Conservation (phyloP, 2,113 vertebrate genomes). For the Marmota monax region DNA sequence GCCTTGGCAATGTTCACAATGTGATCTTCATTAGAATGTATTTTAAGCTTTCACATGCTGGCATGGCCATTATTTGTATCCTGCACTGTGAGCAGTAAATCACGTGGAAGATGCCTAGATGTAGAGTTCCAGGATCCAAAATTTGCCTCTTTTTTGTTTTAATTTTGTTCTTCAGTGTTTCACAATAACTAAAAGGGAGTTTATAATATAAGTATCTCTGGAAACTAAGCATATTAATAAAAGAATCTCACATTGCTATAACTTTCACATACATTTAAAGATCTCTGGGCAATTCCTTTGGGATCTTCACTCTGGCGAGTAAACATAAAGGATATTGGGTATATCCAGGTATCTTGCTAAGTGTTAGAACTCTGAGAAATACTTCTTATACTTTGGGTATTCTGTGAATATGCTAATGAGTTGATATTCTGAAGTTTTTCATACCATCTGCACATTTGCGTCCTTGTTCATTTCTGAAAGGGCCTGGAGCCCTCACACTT, state of each 20-base stretch:
- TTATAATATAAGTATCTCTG: not conserved
- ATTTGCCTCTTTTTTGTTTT: conserved; percentile 56
- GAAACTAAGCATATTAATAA: conserved; percentile 21
- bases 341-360: not conserved
- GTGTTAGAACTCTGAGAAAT: not conserved
- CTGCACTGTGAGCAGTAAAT: conserved; percentile 68
- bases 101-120: conserved; percentile 64
- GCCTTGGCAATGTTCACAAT: conserved; percentile 74
- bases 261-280: conserved; percentile 22
- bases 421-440: not conserved
- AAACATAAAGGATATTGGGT: not conserved
- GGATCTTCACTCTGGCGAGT: not conserved
- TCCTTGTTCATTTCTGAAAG: not conserved
- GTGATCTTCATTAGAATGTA: conserved; percentile 76
- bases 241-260: not conserved
- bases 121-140: conserved; percentile 49
- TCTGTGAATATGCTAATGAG: not conserved
- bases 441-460: not conserved
- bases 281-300: not conserved
- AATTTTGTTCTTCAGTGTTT: conserved; percentile 49
- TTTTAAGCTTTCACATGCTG: conserved; percentile 79
- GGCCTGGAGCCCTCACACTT: not conserved
- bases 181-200: not conserved
- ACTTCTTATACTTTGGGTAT: not conserved
- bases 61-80: conserved; percentile 76